A percentile compares a stretch with the other conserved stretches of the same genome.
Conservation (phyloP, 2,113 vertebrate species). For the Octodon degus region DNA sequence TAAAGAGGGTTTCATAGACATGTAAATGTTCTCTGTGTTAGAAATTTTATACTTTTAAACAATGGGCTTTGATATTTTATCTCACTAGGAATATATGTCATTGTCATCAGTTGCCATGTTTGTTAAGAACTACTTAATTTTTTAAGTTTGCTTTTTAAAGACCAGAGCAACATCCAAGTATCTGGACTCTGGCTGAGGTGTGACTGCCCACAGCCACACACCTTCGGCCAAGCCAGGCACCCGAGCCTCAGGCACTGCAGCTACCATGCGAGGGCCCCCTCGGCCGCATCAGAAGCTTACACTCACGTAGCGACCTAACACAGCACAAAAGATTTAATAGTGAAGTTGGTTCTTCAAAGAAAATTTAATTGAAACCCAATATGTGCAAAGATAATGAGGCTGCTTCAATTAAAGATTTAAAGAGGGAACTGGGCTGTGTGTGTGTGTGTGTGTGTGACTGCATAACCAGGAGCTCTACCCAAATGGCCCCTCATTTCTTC, state of each 20-base stretch:
- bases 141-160: background rate
- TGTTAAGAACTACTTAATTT: background rate
- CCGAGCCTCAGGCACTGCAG: background rate
- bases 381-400: background rate
- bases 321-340: background rate
- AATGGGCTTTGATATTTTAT: background rate
- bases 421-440: background rate
- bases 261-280: background rate
- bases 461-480: background rate
- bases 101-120: background rate
- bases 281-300: background rate
- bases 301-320: background rate
- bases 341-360: background rate
- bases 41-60: background rate
- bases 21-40: background rate
- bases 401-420: background rate
- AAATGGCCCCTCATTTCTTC: background rate
- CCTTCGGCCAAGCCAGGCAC: background rate
- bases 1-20: background rate
- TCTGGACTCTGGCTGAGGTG: background rate
- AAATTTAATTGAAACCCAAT: conserved; percentile 20
- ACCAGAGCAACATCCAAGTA: background rate
- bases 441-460: background rate
- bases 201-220: background rate
- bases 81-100: background rate